phyloP scores from a whole-genome alignment of 1,140 invertebrate genomes.

The Copidosoma floridanum region DNA sequence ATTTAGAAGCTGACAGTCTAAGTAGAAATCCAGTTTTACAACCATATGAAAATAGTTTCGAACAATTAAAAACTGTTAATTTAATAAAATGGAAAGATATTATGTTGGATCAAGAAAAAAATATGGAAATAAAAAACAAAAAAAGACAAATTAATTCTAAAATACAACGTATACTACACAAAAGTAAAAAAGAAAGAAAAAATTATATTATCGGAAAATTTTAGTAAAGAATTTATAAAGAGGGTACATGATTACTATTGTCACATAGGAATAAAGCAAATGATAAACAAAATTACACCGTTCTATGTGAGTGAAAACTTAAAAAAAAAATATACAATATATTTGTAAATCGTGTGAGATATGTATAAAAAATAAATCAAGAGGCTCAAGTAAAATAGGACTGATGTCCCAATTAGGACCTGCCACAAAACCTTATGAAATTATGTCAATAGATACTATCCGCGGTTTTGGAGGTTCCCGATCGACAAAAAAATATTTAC shows the following conservation, averaged over 20 bases:
- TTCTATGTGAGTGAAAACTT: slow-evolving; percentile 19
- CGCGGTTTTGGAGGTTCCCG: slow-evolving; percentile 37
- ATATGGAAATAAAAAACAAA: background rate
- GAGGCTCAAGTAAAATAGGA: slow-evolving; percentile 17
- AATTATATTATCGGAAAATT: slow-evolving; percentile 29
- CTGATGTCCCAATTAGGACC: slow-evolving; percentile 33
- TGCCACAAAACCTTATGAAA: slow-evolving; percentile 40
- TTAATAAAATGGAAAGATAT: background rate
- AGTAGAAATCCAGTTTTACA: too few species aligned
- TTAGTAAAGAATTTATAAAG: slow-evolving; percentile 30
- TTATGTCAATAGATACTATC: slow-evolving; percentile 43
- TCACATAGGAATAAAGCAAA: slow-evolving; percentile 27
- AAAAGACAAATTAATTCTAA: background rate
- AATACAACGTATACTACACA: background rate
- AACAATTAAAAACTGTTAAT: too few species aligned
- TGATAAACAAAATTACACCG: slow-evolving; percentile 20
- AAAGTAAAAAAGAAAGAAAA: background rate
- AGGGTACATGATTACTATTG: slow-evolving; percentile 25
- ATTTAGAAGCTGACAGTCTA: slow-evolving; percentile 30
- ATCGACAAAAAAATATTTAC: slow-evolving; percentile 34
- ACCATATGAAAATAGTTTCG: slow-evolving; percentile 28
- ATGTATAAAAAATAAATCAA: slow-evolving; percentile 30
- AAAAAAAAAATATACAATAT: slow-evolving; percentile 12
- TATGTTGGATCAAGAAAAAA: background rate
- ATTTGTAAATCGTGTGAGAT: slow-evolving; percentile 18